phyloP scores from a whole-genome alignment of 2,797 vertebrate genomes.

The Tinamus major region DNA sequence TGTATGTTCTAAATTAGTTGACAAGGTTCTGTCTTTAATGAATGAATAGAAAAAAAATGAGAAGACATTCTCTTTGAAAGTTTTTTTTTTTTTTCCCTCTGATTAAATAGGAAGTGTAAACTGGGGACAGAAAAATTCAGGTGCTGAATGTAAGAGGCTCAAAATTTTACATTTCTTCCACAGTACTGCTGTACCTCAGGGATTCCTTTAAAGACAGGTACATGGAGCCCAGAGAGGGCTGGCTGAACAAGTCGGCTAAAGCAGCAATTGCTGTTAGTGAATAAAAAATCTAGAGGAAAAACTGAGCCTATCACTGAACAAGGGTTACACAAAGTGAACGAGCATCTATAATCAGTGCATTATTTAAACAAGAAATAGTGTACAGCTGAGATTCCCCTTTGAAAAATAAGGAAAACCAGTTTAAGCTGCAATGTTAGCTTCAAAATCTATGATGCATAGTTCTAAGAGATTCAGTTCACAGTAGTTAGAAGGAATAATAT shows the following conservation, averaged over 20 bases:
- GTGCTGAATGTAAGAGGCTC: not conserved
- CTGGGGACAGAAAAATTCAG: not conserved
- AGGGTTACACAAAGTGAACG: not conserved
- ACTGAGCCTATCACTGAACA: not conserved
- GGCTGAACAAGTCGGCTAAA: not conserved
- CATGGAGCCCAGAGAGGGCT: not conserved
- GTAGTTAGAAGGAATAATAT: not conserved
- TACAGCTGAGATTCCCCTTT: not conserved
- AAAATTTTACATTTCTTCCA: not conserved
- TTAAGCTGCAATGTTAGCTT: not conserved
- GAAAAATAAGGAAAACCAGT: not conserved
- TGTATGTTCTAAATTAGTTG: not conserved
- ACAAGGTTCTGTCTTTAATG: not conserved
- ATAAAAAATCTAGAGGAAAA: not conserved
- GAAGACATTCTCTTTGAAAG: not conserved
- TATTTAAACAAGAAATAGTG: not conserved
- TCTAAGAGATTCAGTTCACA: not conserved
- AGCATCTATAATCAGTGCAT: not conserved
- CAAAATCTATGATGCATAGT: not conserved
- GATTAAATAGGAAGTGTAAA: not conserved
- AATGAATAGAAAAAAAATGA: not conserved
- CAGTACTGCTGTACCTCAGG: not conserved
- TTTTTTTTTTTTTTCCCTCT: not conserved
- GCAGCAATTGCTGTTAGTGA: not conserved
- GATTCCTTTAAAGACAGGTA: not conserved